Evolutionary conservation across 2,888 invertebrate genomes (phyloP).

Genomic region (Folsomia candida): DNA sequence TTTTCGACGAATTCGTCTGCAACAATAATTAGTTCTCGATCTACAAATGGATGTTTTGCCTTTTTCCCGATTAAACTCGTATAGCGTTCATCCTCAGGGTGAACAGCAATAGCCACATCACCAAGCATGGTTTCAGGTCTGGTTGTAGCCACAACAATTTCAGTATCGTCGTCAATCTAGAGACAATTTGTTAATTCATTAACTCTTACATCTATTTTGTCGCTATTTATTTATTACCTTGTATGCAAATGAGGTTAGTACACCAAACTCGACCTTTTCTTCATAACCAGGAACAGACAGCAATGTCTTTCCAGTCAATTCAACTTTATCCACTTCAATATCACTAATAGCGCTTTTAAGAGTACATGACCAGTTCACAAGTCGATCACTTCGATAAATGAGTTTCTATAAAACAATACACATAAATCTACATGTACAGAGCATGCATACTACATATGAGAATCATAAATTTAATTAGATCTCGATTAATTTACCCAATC

Average conservation of each 20-base stretch:
- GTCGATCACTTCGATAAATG: conserved; percentile 87
- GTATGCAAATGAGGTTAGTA: conserved; percentile 88
- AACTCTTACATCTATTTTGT: neutral
- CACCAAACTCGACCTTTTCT: conserved; percentile 90
- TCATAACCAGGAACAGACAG: conserved; percentile 86
- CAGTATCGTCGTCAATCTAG: conserved; percentile 62
- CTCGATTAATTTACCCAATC: conserved; percentile 60
- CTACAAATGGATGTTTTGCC: conserved; percentile 83
- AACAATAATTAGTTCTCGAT: conserved; percentile 80
- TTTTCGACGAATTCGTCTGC: conserved; percentile 92
- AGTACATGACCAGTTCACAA: conserved; percentile 98
- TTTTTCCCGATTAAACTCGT: conserved; percentile 75
- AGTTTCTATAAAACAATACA: too few relatives aligned
- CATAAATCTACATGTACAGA: conserved; percentile 52
- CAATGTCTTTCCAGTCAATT: conserved; percentile 79
- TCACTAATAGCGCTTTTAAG: conserved; percentile 97
- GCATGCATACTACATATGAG: neutral
- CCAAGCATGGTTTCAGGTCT: conserved; percentile 98
- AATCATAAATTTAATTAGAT: conserved; percentile 27
- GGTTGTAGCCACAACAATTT: conserved; percentile 92
- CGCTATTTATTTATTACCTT: conserved; percentile 57
- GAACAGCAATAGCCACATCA: conserved; percentile 96
- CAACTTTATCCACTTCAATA: conserved; percentile 94
- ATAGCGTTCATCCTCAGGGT: conserved; percentile 87
- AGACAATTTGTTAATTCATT: neutral